phyloP scores from a whole-genome alignment of 2,113 vertebrate species.

The Podocnemis expansa region DNA sequence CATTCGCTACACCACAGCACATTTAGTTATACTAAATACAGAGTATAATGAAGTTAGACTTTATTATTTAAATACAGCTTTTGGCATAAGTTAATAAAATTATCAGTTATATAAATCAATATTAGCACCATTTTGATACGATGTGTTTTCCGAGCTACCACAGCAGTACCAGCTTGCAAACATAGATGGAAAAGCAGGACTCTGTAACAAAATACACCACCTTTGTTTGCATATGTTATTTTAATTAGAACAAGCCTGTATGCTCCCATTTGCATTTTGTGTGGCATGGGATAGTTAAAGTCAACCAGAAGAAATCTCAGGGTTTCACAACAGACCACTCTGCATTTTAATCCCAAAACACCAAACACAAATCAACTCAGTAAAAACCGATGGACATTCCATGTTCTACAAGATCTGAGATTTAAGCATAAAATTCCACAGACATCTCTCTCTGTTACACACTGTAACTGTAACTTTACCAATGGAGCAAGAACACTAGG shows the following conservation, averaged over 20 bases:
- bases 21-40: not conserved
- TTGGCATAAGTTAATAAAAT: not conserved
- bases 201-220: fast-evolving
- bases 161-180: not conserved
- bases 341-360: not conserved
- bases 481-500: not conserved
- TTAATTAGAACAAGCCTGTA: not conserved
- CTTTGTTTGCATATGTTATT: fast-evolving
- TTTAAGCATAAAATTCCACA: fast-evolving
- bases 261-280: not conserved
- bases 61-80: not conserved
- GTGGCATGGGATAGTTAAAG: not conserved
- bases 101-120: not conserved
- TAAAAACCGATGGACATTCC: not conserved
- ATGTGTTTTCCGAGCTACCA: not conserved
- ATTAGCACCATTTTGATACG: not conserved
- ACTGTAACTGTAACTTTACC: not conserved
- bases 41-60: not conserved
- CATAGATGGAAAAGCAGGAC: not conserved
- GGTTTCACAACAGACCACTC: not conserved
- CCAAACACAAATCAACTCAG: not conserved
- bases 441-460: not conserved
- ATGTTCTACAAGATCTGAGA: not conserved
- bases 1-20: fast-evolving
- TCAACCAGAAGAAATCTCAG: not conserved